Evolutionary conservation across 2,888 invertebrate species (phyloP).

Genomic region (Nymphalis urticae): DNA sequence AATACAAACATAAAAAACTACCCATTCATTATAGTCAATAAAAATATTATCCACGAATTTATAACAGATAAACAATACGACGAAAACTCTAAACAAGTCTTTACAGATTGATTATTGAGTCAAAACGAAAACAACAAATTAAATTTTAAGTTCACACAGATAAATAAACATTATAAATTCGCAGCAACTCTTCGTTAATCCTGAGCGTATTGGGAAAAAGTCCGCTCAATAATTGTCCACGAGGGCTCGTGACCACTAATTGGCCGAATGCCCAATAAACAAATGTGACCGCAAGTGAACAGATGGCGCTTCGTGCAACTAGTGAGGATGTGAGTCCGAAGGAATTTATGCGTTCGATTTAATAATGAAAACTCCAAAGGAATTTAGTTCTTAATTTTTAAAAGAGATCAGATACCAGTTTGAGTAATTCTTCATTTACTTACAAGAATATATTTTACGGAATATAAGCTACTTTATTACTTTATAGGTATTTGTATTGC

Average conservation of each 20-base stretch:
- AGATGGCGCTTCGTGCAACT: slow-evolving; percentile 16
- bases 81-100: neutral
- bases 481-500: too few relatives aligned
- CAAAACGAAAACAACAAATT: neutral
- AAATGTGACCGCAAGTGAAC: slow-evolving; percentile 19
- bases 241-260: slow-evolving; percentile 1
- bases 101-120: neutral
- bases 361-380: neutral
- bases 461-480: too few relatives aligned
- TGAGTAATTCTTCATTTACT: neutral
- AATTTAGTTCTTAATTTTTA: neutral
- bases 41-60: too few relatives aligned
- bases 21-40: too few relatives aligned
- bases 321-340: neutral
- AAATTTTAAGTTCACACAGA: neutral
- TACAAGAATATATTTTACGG: neutral
- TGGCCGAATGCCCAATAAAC: slow-evolving; percentile 15
- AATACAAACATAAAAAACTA: too few relatives aligned
- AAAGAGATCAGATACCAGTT: neutral
- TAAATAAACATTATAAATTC: slow-evolving; percentile 3
- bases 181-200: neutral
- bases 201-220: neutral
- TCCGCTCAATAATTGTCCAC: slow-evolving; percentile 7
- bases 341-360: neutral
- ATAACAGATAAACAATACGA: neutral